Conservation (phyloP, 2,797 vertebrate species). For the Enteromius argenteus region DNA sequence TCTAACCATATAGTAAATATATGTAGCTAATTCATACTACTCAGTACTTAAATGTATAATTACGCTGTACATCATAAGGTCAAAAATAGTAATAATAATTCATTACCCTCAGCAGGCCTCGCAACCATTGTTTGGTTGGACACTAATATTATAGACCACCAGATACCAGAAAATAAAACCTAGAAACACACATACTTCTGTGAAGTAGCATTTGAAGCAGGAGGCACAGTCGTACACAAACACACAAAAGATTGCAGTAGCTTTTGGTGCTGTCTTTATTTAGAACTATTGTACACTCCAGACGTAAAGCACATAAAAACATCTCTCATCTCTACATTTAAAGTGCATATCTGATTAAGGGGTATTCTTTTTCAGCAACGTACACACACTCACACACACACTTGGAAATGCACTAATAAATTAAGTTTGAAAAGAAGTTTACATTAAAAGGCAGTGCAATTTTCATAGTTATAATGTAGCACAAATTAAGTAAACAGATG, state of each 20-base stretch:
- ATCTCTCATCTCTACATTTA: conserved; percentile 42
- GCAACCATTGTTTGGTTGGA: background rate
- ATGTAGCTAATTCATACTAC: no score
- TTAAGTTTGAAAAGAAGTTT: conserved; percentile 41
- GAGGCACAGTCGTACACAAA: background rate
- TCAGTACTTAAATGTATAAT: no score
- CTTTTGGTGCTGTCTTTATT: conserved; percentile 59
- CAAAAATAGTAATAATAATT: no score
- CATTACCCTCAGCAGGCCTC: background rate
- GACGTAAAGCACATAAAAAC: conserved; percentile 43
- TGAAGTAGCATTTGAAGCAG: background rate
- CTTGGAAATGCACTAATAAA: conserved; percentile 54
- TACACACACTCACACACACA: conserved; percentile 13
- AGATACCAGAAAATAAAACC: conserved; percentile 4
- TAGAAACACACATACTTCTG: background rate
- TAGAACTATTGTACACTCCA: conserved; percentile 43
- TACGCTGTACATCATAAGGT: no score
- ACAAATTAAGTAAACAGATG: conserved; percentile 38
- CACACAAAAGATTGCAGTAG: conserved; percentile 8
- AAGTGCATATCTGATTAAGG: conserved; percentile 56
- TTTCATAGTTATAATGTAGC: conserved; percentile 25
- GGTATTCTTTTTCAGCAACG: background rate
- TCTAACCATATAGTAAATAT: no score
- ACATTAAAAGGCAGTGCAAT: conserved; percentile 47
- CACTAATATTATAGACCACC: background rate